These are phyloP conservation scores for Nephrotoma guestfalica DNA, from an alignment of 2,888 invertebrate genomes.

Conservation along the genomic window DNA sequence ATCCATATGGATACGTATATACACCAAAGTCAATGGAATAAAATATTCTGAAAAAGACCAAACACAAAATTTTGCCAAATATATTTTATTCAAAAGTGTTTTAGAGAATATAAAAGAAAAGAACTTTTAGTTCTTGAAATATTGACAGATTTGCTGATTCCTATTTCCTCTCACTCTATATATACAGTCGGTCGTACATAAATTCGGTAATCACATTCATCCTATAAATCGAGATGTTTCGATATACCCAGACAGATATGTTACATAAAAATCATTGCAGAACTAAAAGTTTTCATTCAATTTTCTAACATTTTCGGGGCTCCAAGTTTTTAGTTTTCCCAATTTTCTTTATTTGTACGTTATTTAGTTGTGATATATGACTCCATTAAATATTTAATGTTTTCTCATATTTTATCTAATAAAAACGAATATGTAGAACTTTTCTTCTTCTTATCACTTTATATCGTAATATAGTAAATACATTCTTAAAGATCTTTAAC, in stretches of 20 bases:
- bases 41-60: neutral
- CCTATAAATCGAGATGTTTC: neutral
- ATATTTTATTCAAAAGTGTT: neutral
- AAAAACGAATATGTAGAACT: neutral
- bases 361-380: neutral
- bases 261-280: neutral
- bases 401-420: neutral
- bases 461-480: neutral
- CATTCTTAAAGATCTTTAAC: neutral
- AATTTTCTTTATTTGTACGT: neutral
- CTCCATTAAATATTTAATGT: neutral
- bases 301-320: neutral
- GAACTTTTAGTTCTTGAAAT: neutral
- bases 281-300: neutral
- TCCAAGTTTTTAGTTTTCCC: neutral
- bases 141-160: neutral
- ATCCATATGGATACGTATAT: neutral
- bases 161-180: neutral
- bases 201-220: neutral
- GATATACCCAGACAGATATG: neutral
- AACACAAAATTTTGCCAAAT: neutral
- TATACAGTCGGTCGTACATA: neutral
- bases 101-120: neutral
- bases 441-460: neutral
- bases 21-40: neutral